Evolutionary conservation across 2,888 invertebrate genomes (phyloP).

Genomic region (Agrochola lychnidis): DNA sequence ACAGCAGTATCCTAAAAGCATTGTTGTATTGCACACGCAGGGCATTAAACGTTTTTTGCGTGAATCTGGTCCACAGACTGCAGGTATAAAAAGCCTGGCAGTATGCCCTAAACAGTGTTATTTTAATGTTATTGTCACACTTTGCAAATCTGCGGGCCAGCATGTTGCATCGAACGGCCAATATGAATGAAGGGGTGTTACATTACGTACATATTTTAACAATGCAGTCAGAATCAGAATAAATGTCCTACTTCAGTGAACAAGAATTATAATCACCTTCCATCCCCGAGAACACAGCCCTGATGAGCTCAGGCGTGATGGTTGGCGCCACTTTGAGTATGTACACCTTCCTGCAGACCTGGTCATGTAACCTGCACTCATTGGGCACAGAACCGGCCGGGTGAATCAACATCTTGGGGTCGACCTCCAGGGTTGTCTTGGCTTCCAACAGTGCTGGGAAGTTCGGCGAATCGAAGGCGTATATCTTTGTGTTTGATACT

Average conservation of each 20-base stretch:
- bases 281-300: conserved; percentile 93
- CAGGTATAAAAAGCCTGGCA: no score
- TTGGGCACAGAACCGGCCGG: conserved; percentile 84
- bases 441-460: conserved; percentile 94
- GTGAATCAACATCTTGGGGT: conserved; percentile 90
- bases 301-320: conserved; percentile 95
- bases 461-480: conserved; percentile 97
- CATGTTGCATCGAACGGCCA: no score
- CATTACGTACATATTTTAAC: background rate
- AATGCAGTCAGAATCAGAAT: background rate
- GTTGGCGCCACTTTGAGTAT: conserved; percentile 97
- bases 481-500: conserved; percentile 93
- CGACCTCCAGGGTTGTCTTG: conserved; percentile 92
- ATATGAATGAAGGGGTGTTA: no score
- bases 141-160: no score
- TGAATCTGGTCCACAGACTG: no score
- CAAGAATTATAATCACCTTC: conserved; percentile 78
- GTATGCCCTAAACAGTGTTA: no score
- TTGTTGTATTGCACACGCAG: no score
- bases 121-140: no score
- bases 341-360: conserved; percentile 95
- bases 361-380: conserved; percentile 93
- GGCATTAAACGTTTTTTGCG: no score
- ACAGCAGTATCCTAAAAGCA: no score
- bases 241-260: background rate